Base-by-base conservation (phyloP, 1,140 invertebrate species). In the Cydia fagiglandana region DNA sequence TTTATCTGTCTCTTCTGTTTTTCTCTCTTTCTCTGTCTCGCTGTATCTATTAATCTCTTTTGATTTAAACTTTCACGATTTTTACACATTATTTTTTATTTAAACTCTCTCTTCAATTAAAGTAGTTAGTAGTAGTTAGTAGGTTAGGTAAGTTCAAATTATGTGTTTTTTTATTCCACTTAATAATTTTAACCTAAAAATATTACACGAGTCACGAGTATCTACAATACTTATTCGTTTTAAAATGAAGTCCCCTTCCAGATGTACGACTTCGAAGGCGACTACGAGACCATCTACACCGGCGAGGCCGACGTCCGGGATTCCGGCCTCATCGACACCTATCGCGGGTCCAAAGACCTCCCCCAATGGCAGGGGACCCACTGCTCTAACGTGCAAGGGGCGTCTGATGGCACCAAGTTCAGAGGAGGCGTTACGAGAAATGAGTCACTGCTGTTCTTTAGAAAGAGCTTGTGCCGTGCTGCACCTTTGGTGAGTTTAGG, bases 341-440 rank as follows among this genome's bases (percentile, higher is more conserved):
- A 97, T 88, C 94, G 96, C 70, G 96, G 96, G 0, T 92, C 94
- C 10, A 94, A 94, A 2, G 94, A 95, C 76, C 90, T 98, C 13
- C 95, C 96, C 0, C 96, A 97, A 80, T 98, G 97, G 97, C 85
- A 95, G 0, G 95, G 94, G 50, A 93, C 94, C 34, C 94, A 95
- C 56, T 98, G 97, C 85, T 96, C 95, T 41, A 95, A 96, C 78
- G 95, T 98, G 15, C 94, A 95, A 73, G 94, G 95, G n/a, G 94
- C 96, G 0, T 97, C 96, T 4, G 97, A 98, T 87, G 97, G 97
- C n/a, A 95, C 96, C 6, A 97, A 97, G 86, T 98, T 97, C 85
- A 95, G 94, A 15, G 95, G 96, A 75, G 94, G 94, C 24, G 94
- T 97, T 1, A 78, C 94, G 34, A 94, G 93, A 13, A 95, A 97